phyloP scores from a whole-genome alignment of 2,888 invertebrate species.

The Pyrochroa serraticornis region DNA sequence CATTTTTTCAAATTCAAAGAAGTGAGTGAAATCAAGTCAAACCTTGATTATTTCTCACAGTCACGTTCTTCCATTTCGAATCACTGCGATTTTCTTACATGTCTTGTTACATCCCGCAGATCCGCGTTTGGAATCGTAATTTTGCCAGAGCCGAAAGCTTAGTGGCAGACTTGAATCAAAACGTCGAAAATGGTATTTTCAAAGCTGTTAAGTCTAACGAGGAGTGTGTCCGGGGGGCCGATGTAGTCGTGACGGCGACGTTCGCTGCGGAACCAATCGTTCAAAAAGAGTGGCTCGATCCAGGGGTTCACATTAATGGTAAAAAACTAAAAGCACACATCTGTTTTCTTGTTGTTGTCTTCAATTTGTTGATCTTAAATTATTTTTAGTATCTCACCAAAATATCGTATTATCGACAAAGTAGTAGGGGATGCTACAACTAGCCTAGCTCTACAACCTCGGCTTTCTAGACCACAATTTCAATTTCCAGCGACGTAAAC shows the following conservation, averaged over 20 bases:
- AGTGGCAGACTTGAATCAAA: constrained; percentile 48
- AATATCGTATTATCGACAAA: no score
- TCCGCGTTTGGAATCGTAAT: constrained; percentile 65
- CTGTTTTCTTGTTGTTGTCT: neutral
- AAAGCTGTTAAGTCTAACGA: constrained; percentile 47
- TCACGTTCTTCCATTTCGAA: neutral
- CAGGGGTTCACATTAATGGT: constrained; percentile 69
- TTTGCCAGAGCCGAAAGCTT: constrained; percentile 50
- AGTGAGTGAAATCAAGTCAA: constrained; percentile 40
- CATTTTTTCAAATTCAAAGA: constrained; percentile 57
- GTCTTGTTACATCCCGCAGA: constrained; percentile 37
- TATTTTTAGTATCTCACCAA: no score
- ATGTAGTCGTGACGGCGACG: constrained; percentile 69
- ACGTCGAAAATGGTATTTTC: constrained; percentile 23
- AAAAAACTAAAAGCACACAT: constrained; percentile 24
- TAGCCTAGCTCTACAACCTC: no score
- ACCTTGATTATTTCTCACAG: constrained; percentile 4
- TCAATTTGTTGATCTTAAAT: no score
- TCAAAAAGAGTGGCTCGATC: constrained; percentile 60
- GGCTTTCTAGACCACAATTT: no score
- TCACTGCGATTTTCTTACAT: neutral
- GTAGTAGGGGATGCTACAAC: no score
- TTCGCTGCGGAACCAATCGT: constrained; percentile 60
- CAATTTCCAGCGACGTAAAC: no score
- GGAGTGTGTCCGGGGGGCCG: constrained; percentile 63